Percentiles rank a stretch among this genome's conserved stretches.
Evolutionary conservation across 2,797 vertebrate species (phyloP).

Genomic region (Micrastur ruficollis): DNA sequence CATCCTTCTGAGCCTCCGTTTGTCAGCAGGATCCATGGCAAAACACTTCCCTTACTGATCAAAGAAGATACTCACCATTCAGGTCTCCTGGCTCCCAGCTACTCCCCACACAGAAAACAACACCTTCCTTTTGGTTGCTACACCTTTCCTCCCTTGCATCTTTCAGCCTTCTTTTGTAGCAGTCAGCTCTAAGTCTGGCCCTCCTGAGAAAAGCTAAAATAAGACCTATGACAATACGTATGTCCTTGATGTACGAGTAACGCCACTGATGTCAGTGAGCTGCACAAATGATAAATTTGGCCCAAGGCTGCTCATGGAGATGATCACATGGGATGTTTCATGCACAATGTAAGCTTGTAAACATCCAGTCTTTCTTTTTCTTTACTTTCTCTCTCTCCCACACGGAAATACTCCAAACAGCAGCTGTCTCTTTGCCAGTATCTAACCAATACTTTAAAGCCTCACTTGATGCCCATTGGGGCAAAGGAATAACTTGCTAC

Average conservation of each 20-base stretch:
- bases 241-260: background rate
- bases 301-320: conserved; percentile 18
- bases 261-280: background rate
- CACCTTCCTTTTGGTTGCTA: background rate
- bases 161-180: background rate
- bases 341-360: conserved; percentile 17
- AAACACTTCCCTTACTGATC: background rate
- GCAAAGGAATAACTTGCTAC: background rate
- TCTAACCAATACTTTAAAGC: background rate
- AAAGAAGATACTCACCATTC: background rate
- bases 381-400: background rate
- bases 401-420: background rate
- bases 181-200: background rate
- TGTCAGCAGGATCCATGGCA: background rate
- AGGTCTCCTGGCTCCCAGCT: background rate
- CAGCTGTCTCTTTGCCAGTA: background rate
- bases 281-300: conserved; percentile 41
- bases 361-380: conserved; percentile 32
- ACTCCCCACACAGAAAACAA: background rate
- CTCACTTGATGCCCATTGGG: background rate
- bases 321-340: conserved; percentile 32
- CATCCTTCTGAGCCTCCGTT: background rate
- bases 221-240: background rate
- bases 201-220: conserved; percentile 49
- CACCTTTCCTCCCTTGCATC: background rate